These are phyloP conservation scores for Leptopterna dolabrata DNA, from an alignment of 2,888 invertebrate species.

Conservation along the genomic window DNA sequence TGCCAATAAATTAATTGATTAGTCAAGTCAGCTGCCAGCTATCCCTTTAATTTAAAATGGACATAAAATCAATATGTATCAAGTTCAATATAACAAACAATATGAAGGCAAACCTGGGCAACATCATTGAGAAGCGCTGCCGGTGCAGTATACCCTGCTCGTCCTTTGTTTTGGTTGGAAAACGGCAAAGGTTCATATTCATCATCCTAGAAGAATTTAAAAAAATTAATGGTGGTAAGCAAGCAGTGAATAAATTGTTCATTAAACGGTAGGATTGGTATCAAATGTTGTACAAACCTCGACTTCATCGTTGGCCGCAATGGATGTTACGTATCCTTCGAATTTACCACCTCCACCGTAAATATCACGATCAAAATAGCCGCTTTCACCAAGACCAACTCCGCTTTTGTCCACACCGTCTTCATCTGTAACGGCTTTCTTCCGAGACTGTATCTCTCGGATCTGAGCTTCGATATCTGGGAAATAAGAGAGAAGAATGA, in stretches of 20 bases:
- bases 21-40: too few species aligned
- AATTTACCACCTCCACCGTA: conserved; percentile 92
- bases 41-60: too few species aligned
- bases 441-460: conserved; percentile 88
- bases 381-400: conserved; percentile 86
- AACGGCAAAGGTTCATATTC: conserved; percentile 82
- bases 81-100: too few species aligned
- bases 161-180: conserved; percentile 72
- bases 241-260: background rate
- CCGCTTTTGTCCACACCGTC: conserved; percentile 72
- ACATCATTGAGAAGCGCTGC: conserved; percentile 90
- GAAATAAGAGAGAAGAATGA: background rate
- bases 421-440: conserved; percentile 81
- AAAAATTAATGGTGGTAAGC: background rate
- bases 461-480: conserved; percentile 96
- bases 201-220: conserved; percentile 74
- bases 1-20: too few species aligned
- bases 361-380: conserved; percentile 92
- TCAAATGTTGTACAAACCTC: conserved; percentile 70
- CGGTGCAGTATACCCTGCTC: conserved; percentile 86
- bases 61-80: too few species aligned
- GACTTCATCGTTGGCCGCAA: conserved; percentile 95
- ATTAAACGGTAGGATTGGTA: background rate
- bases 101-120: conserved; percentile 84
- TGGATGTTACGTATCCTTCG: conserved; percentile 95